Evolutionary conservation across 2,888 invertebrate genomes (phyloP).

Genomic region (Amaurobius ferox): DNA sequence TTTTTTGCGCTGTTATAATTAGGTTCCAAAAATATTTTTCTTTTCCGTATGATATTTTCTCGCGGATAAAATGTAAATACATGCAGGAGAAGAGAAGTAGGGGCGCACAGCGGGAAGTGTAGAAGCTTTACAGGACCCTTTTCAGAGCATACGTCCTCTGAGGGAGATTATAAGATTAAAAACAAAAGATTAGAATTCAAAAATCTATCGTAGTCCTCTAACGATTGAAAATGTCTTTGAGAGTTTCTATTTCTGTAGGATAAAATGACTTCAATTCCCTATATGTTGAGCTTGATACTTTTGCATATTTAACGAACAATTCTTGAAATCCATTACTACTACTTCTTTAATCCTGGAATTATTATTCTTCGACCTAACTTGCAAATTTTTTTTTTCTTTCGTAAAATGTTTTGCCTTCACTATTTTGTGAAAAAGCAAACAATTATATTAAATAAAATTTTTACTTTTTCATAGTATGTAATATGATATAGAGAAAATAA

Average conservation of each 20-base stretch:
- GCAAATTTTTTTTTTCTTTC: too few species aligned
- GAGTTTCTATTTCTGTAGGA: background rate
- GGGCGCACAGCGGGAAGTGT: background rate
- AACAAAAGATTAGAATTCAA: constrained; percentile 33
- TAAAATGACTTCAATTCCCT: background rate
- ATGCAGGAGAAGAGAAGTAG: constrained; percentile 38
- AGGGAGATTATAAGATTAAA: constrained; percentile 65
- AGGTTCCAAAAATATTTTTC: constrained; percentile 49
- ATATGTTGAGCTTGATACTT: background rate
- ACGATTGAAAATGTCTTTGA: constrained; percentile 15
- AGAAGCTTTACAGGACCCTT: background rate
- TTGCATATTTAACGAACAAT: too few species aligned
- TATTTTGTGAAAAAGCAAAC: too few species aligned
- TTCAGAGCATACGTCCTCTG: background rate
- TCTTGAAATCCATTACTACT: too few species aligned
- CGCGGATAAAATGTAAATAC: constrained; percentile 16
- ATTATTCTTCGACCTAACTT: too few species aligned
- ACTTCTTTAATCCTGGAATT: too few species aligned
- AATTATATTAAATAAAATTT: too few species aligned
- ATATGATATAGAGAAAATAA: too few species aligned
- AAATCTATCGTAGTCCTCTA: constrained; percentile 36
- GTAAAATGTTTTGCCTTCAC: too few species aligned
- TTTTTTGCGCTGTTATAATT: constrained; percentile 53
- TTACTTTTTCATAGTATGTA: too few species aligned
- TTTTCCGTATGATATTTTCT: background rate